Conservation (phyloP, 2,888 invertebrate genomes). For the Tillus elongatus region DNA sequence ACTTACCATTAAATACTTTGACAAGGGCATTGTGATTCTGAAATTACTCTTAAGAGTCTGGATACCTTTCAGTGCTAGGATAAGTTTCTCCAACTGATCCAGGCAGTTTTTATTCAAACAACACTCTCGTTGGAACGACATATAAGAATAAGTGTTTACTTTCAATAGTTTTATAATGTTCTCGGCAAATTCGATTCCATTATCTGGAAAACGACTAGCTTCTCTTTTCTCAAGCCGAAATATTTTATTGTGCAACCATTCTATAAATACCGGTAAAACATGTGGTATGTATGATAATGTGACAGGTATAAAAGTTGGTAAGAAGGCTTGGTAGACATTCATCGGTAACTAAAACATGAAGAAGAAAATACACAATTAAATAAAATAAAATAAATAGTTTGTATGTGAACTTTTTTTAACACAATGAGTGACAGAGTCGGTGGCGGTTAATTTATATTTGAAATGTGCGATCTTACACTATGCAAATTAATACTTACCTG, state of each 20-base stretch:
- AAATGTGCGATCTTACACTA: no score
- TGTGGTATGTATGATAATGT: constrained; percentile 27
- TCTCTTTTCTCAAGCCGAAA: constrained; percentile 25
- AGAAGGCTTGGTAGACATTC: constrained; percentile 22
- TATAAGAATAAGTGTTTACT: constrained; percentile 13
- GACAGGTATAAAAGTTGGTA: constrained; percentile 30
- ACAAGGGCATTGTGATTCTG: constrained; percentile 25
- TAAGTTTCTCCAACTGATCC: constrained; percentile 11
- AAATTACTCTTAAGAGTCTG: constrained; percentile 26
- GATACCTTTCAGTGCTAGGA: constrained; percentile 18
- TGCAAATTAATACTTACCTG: constrained; percentile 25
- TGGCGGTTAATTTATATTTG: no score
- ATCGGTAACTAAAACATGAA: no score
- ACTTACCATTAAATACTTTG: constrained; percentile 27
- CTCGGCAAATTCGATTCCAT: constrained; percentile 24
- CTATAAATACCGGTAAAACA: constrained; percentile 25
- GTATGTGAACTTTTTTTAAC: no score
- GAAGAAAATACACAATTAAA: no score
- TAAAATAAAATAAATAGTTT: no score
- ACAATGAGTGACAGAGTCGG: no score
- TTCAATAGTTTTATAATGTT: constrained; percentile 20
- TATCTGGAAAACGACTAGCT: constrained; percentile 33
- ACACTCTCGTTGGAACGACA: constrained; percentile 12
- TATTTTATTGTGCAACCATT: constrained; percentile 29
- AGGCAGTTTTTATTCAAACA: constrained; percentile 10